phyloP scores from a whole-genome alignment of 2,113 vertebrate species.

The Engraulis encrasicolus region DNA sequence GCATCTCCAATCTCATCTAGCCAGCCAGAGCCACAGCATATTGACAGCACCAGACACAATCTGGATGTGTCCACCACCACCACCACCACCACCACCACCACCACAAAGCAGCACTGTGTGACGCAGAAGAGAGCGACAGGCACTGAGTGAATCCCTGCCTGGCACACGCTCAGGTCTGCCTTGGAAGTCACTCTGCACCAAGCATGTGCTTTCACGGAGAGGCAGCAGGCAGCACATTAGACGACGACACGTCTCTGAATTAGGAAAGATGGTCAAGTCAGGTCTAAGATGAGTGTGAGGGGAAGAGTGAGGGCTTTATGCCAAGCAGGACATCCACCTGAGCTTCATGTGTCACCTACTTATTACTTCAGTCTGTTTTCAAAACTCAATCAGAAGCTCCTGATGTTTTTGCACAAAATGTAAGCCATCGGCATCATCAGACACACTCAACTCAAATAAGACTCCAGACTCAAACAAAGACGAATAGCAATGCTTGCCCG shows the following conservation, averaged over 20 bases:
- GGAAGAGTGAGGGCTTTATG: neutral
- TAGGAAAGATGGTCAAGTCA: neutral
- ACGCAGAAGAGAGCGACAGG: too few species aligned
- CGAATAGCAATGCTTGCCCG: neutral
- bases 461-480: neutral
- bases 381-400: neutral
- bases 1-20: neutral
- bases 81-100: neutral
- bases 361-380: neutral
- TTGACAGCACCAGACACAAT: neutral
- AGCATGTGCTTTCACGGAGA: constrained; percentile 42
- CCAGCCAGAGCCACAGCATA: neutral
- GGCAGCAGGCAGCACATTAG: constrained; percentile 12
- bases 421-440: neutral
- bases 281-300: neutral
- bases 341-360: neutral
- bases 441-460: neutral
- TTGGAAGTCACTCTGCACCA: constrained; percentile 18
- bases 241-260: constrained; percentile 15
- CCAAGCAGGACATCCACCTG: neutral
- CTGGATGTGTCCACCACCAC: neutral
- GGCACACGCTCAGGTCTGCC: neutral
- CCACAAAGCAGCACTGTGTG: neutral
- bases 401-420: neutral
- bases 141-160: neutral